phyloP scores from a whole-genome alignment of 1,140 invertebrate genomes.

The Drosophila athabasca region DNA sequence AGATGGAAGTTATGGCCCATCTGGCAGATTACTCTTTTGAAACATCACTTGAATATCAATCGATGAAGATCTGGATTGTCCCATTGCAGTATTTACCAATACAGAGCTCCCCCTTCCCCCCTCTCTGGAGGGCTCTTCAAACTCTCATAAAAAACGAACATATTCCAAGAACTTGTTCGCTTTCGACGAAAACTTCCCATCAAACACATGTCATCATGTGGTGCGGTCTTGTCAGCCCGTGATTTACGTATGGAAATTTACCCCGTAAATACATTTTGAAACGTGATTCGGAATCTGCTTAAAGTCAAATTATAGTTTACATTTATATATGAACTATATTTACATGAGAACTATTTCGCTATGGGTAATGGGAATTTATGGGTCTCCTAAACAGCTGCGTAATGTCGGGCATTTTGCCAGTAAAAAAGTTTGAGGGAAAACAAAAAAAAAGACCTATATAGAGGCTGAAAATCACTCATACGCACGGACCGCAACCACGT shows the following conservation, averaged over 20 bases:
- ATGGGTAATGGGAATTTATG: conserved; percentile 36
- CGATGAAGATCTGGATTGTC: not conserved
- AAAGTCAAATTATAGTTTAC: conserved; percentile 38
- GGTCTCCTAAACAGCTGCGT: conserved; percentile 71
- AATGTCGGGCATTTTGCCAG: conserved; percentile 74
- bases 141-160: conserved; percentile 28
- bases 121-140: conserved; percentile 9
- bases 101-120: no score
- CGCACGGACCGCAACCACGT: conserved; percentile 40
- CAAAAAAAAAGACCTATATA: conserved; percentile 24
- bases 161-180: conserved; percentile 8
- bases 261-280: conserved; percentile 19
- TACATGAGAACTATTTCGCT: conserved; percentile 36
- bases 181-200: conserved; percentile 3
- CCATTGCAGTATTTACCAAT: not conserved
- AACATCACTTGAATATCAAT: no score
- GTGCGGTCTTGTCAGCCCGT: conserved; percentile 46
- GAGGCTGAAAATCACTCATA: conserved; percentile 72
- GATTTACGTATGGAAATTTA: conserved; percentile 59
- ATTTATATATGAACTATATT: conserved; percentile 23
- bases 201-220: conserved; percentile 28
- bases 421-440: conserved; percentile 17
- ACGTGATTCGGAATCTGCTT: conserved; percentile 48
- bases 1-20: no score
- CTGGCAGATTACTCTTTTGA: no score